Evolutionary conservation across 2,797 vertebrate species (phyloP).

Genomic region (Eidolon dupreanum): DNA sequence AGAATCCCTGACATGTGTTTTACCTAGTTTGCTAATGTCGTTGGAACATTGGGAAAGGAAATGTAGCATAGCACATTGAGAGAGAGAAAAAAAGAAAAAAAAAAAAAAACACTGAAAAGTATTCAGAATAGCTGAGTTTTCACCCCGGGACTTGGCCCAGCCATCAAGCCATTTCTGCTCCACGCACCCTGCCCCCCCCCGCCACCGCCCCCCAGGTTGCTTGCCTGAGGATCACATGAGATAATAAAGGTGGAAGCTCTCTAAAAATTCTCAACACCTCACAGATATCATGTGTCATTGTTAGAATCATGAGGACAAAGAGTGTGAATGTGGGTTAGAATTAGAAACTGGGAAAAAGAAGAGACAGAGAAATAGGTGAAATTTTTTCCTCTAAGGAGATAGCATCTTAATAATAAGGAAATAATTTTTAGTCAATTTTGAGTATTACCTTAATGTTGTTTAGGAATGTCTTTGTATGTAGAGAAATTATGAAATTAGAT

Average conservation of each 20-base stretch:
- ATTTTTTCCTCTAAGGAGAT: neutral
- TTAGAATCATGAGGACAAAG: neutral
- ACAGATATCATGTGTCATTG: neutral
- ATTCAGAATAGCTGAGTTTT: neutral
- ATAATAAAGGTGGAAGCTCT: neutral
- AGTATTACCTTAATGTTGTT: neutral
- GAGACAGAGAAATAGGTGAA: neutral
- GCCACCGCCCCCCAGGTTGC: neutral
- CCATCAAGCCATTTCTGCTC: neutral
- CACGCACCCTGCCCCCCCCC: neutral
- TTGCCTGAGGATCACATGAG: neutral
- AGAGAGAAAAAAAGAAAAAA: no score
- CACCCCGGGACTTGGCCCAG: neutral
- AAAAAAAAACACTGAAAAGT: neutral
- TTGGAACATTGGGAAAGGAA: neutral
- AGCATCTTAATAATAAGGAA: neutral
- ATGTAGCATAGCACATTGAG: neutral
- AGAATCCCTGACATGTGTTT: neutral
- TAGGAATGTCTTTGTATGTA: neutral
- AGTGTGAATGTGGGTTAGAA: neutral
- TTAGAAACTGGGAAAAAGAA: slow-evolving; percentile 10
- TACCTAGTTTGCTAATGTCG: neutral
- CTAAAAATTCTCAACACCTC: neutral
- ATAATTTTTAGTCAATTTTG: neutral
- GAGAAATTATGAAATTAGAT: neutral